Base-by-base conservation (phyloP, 2,888 invertebrate genomes). In the Melanophora roralis region DNA sequence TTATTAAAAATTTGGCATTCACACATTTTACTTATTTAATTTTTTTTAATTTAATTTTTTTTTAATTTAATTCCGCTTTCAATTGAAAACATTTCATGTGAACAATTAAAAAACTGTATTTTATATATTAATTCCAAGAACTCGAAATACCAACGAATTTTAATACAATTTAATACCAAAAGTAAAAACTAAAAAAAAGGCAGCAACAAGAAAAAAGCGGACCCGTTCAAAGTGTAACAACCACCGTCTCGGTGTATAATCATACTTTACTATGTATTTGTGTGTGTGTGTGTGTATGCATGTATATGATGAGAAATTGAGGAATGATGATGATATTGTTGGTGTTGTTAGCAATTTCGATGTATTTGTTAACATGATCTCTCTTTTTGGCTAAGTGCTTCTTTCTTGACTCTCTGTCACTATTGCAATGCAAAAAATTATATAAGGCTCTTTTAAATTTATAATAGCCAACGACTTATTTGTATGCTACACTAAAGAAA, bases 71-170 rank as follows among this genome's bases (percentile, higher is more conserved):
- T 78, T 78, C 68, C 78, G 68, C 40, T 68, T 67, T 86, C 87
- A 86, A 85, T 87, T 87, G 84, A 88, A 85, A 87, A 55, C 43
- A 74, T 83, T 87, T 88, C 87, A 86, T 85, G 86, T 84, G 85
- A 88, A 88, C 86, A 88, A 87, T 88, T 88, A 88, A 87, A 87
- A 60, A 64, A 74, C 40, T 53, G 43, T 60, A 71, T 71, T 71
- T 72, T 62, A 67, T 67, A 69, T 53, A 60, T 60, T 69, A 64
- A 69, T 78, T 78, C 78, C 59, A 78, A 51, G 78, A 78, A 78
- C 74, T 73, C 53, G 32, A 73, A 78, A 73, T 78, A 78, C 73
- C 77, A 73, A 73, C 27, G 73, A 78, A 64, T 74, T 69, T 74
- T 59, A 78, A 69, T 55, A 74, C 62, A 69, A 67, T 78, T 78